Evolutionary conservation across 2,888 invertebrate genomes (phyloP).

Genomic region (Apamea sordens): DNA sequence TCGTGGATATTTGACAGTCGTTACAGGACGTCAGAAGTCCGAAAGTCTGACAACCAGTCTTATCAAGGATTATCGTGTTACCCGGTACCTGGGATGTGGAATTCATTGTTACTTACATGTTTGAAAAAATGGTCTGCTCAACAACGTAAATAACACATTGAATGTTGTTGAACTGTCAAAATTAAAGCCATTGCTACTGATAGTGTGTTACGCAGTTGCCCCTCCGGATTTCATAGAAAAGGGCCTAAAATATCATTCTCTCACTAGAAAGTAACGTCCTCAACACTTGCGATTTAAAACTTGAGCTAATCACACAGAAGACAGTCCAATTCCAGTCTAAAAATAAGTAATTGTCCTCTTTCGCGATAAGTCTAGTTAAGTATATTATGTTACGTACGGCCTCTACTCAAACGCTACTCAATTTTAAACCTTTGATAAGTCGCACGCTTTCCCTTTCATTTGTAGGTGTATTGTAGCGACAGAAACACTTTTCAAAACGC

Average conservation of each 20-base stretch:
- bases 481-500: background rate
- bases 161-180: background rate
- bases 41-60: background rate
- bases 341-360: conserved; percentile 32
- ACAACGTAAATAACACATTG: background rate
- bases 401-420: conserved; percentile 37
- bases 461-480: background rate
- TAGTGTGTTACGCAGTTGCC: background rate
- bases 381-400: conserved; percentile 24
- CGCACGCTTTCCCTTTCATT: background rate
- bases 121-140: background rate
- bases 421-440: background rate
- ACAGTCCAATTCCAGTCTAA: conserved; percentile 6
- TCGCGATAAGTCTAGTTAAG: conserved; percentile 45
- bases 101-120: background rate
- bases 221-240: background rate
- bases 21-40: background rate
- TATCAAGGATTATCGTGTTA: background rate
- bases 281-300: conserved; percentile 14
- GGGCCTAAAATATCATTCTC: background rate
- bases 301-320: background rate
- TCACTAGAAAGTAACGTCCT: background rate
- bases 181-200: background rate
- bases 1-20: background rate
- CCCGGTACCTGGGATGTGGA: background rate